Percentiles rank a stretch among this genome's conserved stretches.
Conservation (phyloP, 2,888 invertebrate genomes). For the Platynereis dumerilii region DNA sequence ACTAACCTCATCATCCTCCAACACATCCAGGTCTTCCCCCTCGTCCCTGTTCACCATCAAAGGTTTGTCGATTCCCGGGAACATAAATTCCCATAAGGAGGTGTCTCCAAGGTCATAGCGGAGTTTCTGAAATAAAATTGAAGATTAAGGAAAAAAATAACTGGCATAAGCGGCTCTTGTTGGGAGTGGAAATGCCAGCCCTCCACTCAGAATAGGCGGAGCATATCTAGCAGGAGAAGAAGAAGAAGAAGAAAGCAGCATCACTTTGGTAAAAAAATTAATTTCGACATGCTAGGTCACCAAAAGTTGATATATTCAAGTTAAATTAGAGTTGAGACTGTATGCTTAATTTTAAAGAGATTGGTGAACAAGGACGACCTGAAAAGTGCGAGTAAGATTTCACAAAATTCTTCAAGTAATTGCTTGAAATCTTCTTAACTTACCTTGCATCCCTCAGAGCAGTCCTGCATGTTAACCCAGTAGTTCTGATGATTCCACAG, state of each 20-base stretch:
- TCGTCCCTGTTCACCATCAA: constrained; percentile 55
- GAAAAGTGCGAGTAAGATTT: no score
- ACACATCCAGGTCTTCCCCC: constrained; percentile 46
- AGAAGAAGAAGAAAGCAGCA: no score
- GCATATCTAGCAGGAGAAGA: no score
- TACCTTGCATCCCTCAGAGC: constrained; percentile 61
- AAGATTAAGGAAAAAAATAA: no score
- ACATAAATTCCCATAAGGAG: constrained; percentile 63
- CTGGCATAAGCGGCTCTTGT: no score
- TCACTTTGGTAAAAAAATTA: neutral
- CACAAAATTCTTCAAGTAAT: no score
- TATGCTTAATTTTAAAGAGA: no score
- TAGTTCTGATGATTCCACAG: constrained; percentile 86
- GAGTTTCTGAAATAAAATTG: constrained; percentile 43
- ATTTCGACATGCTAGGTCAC: neutral
- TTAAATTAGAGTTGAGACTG: no score
- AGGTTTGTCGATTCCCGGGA: constrained; percentile 60
- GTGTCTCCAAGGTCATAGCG: constrained; percentile 62
- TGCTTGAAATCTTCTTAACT: no score
- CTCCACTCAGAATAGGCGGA: no score
- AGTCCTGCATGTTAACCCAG: constrained; percentile 65
- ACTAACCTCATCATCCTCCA: constrained; percentile 53
- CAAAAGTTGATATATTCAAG: neutral
- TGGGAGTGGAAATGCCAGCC: no score
- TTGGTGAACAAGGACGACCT: no score